Evolutionary conservation across 2,888 invertebrate genomes (phyloP).

Genomic region (Loripinus fragilis): DNA sequence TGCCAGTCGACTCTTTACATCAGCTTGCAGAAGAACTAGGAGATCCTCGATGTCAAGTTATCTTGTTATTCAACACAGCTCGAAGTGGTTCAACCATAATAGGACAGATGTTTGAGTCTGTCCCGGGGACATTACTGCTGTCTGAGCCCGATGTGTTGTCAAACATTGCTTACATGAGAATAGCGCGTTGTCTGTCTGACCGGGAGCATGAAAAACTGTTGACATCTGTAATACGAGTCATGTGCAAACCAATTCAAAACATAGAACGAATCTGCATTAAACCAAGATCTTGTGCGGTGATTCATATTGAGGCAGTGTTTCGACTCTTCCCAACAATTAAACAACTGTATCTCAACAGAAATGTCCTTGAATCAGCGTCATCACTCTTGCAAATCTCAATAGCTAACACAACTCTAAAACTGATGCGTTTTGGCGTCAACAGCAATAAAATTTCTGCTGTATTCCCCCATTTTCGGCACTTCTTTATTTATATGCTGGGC

Average conservation of each 20-base stretch:
- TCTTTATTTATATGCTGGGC: slow-evolving; percentile 29
- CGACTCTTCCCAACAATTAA: slow-evolving; percentile 44
- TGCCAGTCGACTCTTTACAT: slow-evolving; percentile 56
- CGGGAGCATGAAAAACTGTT: slow-evolving; percentile 38
- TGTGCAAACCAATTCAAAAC: slow-evolving; percentile 50
- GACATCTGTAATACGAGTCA: slow-evolving; percentile 38
- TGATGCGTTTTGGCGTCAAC: neutral
- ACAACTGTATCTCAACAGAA: slow-evolving; percentile 60
- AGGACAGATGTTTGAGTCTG: slow-evolving; percentile 60
- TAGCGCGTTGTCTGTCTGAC: slow-evolving; percentile 6
- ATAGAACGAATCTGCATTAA: slow-evolving; percentile 51
- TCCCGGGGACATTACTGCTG: slow-evolving; percentile 56
- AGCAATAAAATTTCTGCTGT: slow-evolving; percentile 36
- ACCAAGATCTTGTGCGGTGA: slow-evolving; percentile 45
- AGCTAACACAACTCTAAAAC: slow-evolving; percentile 16
- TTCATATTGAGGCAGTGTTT: slow-evolving; percentile 36
- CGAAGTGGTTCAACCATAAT: slow-evolving; percentile 69
- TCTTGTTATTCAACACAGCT: slow-evolving; percentile 64
- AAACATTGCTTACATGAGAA: slow-evolving; percentile 41
- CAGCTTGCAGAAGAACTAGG: slow-evolving; percentile 56
- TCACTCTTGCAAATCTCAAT: slow-evolving; percentile 43
- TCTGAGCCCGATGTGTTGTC: slow-evolving; percentile 65
- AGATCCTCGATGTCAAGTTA: slow-evolving; percentile 36
- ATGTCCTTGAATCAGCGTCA: slow-evolving; percentile 48
- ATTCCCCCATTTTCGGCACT: slow-evolving; percentile 40